Percentiles rank a stretch among this genome's conserved stretches.
phyloP scores from a whole-genome alignment of 2,888 invertebrate genomes.

The Clunio marinus region DNA sequence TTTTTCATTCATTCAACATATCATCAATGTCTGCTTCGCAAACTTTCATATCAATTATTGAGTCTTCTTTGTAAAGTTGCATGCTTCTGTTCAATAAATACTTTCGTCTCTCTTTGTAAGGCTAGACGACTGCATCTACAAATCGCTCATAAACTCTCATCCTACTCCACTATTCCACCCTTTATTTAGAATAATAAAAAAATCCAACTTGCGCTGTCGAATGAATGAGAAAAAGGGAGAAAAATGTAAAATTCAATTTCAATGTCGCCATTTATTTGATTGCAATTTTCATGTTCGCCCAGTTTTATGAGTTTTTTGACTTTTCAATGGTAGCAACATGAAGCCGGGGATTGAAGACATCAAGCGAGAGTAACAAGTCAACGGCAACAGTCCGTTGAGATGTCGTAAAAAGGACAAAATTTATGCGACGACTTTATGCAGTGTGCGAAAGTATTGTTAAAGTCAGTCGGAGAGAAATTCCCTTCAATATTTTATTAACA shows the following conservation, averaged over 20 bases:
- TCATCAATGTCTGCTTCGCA: too few relatives aligned
- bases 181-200: too few relatives aligned
- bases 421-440: not conserved
- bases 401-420: not conserved
- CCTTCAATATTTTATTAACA: not conserved
- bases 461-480: not conserved
- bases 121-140: conserved; percentile 19
- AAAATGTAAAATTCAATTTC: not conserved
- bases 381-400: not conserved
- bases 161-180: not conserved
- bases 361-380: not conserved
- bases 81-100: not conserved
- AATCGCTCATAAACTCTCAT: not conserved
- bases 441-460: not conserved
- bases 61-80: not conserved
- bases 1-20: too few relatives aligned
- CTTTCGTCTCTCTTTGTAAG: not conserved
- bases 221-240: not conserved
- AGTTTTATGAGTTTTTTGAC: conserved; percentile 13
- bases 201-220: not conserved
- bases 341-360: not conserved
- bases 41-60: not conserved
- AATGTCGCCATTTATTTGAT: conserved; percentile 21
- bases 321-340: not conserved
- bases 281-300: conserved; percentile 17